phyloP scores from a whole-genome alignment of 2,113 vertebrate species.

The Oncorhynchus gorbuscha region DNA sequence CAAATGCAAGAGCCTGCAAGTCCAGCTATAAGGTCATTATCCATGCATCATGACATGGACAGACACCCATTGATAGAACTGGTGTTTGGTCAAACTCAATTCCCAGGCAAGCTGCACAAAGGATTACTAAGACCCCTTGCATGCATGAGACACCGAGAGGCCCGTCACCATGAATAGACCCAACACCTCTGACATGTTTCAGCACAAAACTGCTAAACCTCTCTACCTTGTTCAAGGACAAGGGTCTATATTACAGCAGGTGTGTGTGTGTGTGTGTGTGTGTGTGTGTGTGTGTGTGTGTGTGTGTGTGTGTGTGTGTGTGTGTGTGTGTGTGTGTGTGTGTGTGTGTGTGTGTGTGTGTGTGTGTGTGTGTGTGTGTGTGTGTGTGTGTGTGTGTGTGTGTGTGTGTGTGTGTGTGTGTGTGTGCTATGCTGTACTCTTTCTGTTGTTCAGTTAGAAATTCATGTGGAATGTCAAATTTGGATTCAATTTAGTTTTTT shows the following conservation, averaged over 20 bases:
- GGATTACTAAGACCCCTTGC: conserved; percentile 10
- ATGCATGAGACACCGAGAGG: neutral
- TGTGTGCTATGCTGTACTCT: neutral
- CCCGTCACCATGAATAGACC: conserved; percentile 33
- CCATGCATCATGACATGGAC: no score
- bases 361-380: neutral
- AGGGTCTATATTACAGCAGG: neutral
- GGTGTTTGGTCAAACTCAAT: neutral
- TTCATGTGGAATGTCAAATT: no score
- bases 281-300: neutral
- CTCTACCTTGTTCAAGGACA: conserved; percentile 20
- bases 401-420: neutral
- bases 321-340: neutral
- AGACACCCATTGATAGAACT: no score
- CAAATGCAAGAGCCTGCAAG: neutral
- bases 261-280: neutral
- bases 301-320: neutral
- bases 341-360: neutral
- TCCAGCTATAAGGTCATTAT: neutral
- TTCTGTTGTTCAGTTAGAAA: neutral
- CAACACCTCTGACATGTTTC: conserved; percentile 22
- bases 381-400: neutral
- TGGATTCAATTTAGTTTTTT: no score
- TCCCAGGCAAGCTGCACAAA: conserved; percentile 25
- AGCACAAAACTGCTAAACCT: conserved; percentile 19